Evolutionary conservation across 2,113 vertebrate genomes (phyloP).

Genomic region (Recurvirostra avosetta): DNA sequence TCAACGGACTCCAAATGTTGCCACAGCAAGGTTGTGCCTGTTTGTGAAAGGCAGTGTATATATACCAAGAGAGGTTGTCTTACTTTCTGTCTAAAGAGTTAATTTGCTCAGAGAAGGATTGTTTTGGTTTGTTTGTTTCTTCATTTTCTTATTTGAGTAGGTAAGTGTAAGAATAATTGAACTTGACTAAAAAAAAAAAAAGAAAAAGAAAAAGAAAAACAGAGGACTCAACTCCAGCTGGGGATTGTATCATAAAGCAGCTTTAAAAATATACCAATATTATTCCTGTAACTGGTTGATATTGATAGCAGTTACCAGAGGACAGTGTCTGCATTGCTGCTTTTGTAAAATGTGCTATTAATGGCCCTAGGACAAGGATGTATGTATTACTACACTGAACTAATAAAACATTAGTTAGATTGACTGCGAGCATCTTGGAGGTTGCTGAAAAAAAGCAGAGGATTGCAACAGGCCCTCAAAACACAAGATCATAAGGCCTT

Average conservation of each 20-base stretch:
- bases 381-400: not conserved
- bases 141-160: not conserved
- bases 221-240: not conserved
- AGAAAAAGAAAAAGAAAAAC: not conserved
- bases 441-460: not conserved
- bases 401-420: not conserved
- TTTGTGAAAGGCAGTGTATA: not conserved
- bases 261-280: not conserved
- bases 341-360: not conserved
- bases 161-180: not conserved
- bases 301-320: not conserved
- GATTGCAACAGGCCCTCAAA: not conserved
- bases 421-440: not conserved
- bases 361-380: not conserved
- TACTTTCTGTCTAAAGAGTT: not conserved
- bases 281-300: accelerated
- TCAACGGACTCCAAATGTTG: not conserved
- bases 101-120: not conserved
- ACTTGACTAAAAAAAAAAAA: not conserved
- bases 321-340: not conserved
- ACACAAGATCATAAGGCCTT: not conserved
- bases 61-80: not conserved
- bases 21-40: not conserved
- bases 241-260: not conserved
- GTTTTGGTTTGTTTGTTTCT: not conserved